Evolutionary conservation across 2,888 invertebrate species (phyloP).

Genomic region (Euzophera pinguis): DNA sequence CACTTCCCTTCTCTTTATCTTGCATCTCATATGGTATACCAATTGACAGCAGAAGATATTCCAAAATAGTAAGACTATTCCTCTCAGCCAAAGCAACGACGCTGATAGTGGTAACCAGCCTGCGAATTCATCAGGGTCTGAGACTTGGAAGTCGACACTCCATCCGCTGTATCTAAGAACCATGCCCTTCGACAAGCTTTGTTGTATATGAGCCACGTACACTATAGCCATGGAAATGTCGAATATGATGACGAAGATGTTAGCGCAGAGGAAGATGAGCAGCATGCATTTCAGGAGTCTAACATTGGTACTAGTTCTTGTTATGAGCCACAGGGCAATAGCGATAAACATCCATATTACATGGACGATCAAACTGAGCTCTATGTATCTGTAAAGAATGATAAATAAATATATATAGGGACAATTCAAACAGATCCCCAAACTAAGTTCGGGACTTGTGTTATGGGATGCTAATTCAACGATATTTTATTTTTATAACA

Average conservation of each 20-base stretch:
- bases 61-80: slow-evolving; percentile 38
- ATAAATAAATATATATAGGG: slow-evolving; percentile 1
- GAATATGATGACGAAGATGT: slow-evolving; percentile 37
- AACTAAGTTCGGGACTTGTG: no score
- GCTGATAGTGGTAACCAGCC: slow-evolving; percentile 61
- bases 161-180: slow-evolving; percentile 61
- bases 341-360: slow-evolving; percentile 44
- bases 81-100: slow-evolving; percentile 50
- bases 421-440: no score
- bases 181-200: slow-evolving; percentile 60
- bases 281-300: slow-evolving; percentile 34
- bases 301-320: slow-evolving; percentile 21
- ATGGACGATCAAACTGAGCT: slow-evolving; percentile 43
- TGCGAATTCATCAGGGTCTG: slow-evolving; percentile 45
- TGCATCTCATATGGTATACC: slow-evolving; percentile 29
- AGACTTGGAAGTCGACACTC: slow-evolving; percentile 44
- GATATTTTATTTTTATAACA: no score
- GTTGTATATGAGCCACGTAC: slow-evolving; percentile 57
- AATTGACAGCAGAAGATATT: slow-evolving; percentile 50
- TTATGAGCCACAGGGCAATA: slow-evolving; percentile 29
- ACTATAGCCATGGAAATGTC: slow-evolving; percentile 62
- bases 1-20: slow-evolving; percentile 39
- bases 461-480: no score
- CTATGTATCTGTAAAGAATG: slow-evolving; percentile 41
- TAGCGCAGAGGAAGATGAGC: slow-evolving; percentile 33